A percentile compares a stretch with the other conserved stretches of the same genome.
These are phyloP conservation scores for Bolborhynchus lineola DNA, from an alignment of 2,113 vertebrate species.

Conservation along the genomic window DNA sequence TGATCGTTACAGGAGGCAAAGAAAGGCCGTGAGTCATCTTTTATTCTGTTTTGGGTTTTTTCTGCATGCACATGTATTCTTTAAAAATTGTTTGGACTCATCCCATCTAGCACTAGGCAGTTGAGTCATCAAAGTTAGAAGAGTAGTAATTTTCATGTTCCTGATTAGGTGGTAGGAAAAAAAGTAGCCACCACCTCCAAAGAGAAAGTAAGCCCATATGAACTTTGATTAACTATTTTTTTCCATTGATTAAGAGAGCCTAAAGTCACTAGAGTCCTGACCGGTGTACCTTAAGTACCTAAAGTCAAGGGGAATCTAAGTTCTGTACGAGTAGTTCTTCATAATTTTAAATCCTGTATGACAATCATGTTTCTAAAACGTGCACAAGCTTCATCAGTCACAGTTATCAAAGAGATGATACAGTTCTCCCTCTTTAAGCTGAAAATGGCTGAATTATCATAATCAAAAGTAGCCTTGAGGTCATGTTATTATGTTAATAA, in stretches of 20 bases:
- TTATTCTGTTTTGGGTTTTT: neutral
- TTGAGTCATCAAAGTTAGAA: neutral
- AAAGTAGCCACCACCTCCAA: neutral
- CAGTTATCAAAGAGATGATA: neutral
- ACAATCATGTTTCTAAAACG: neutral
- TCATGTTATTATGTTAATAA: neutral
- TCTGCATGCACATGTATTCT: neutral
- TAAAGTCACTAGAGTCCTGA: neutral
- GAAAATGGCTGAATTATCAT: neutral
- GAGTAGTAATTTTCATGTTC: neutral
- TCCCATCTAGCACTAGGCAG: neutral
- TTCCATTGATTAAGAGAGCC: neutral
- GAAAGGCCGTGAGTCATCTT: slow-evolving; percentile 90
- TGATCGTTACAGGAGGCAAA: slow-evolving; percentile 97
- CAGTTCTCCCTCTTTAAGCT: neutral
- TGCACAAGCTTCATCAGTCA: neutral
- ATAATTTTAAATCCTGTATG: neutral
- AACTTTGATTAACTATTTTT: neutral
- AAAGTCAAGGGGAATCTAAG: neutral
- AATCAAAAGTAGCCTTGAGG: neutral
- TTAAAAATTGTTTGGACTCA: neutral
- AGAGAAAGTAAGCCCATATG: neutral
- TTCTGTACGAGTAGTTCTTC: neutral
- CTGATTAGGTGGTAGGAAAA: neutral
- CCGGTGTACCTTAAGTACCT: neutral